These are phyloP conservation scores for Distichodus sexfasciatus DNA, from an alignment of 2,797 vertebrate species.

Conservation along the genomic window DNA sequence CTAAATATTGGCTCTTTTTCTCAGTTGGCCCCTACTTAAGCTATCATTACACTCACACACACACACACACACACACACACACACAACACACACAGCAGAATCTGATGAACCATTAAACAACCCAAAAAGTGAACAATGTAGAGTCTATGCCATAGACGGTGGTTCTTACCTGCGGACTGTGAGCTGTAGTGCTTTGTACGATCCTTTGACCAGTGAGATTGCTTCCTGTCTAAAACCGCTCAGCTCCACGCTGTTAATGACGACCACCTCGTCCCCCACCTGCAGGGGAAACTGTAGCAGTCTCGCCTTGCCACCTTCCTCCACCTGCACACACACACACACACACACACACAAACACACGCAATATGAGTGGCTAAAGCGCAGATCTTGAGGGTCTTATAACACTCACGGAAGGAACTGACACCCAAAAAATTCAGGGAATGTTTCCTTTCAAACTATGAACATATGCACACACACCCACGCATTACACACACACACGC, in stretches of 20 bases:
- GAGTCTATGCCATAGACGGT: background rate
- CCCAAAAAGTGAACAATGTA: background rate
- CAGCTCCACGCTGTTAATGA: constrained; percentile 85
- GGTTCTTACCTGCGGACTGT: constrained; percentile 81
- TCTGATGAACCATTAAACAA: too few species aligned
- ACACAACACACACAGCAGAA: too few species aligned
- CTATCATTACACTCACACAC: too few species aligned
- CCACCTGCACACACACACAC: constrained; percentile 69
- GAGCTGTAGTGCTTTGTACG: constrained; percentile 84
- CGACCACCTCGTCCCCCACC: constrained; percentile 83
- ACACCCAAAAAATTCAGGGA: constrained; percentile 25
- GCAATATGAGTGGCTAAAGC: background rate
- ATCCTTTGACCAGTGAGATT: constrained; percentile 88
- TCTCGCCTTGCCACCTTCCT: constrained; percentile 84
- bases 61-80: too few species aligned
- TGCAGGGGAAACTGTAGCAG: constrained; percentile 75
- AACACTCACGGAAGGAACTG: constrained; percentile 9
- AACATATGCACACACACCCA: constrained; percentile 1
- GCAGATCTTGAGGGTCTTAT: background rate
- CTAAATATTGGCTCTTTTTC: too few species aligned
- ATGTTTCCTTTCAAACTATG: constrained; percentile 36
- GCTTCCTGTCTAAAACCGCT: constrained; percentile 87
- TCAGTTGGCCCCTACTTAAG: too few species aligned
- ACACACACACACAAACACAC: constrained; percentile 10
- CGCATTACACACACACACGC: background rate